These are phyloP conservation scores for Junco hyemalis DNA, from an alignment of 2,113 vertebrate species.

Conservation along the genomic window DNA sequence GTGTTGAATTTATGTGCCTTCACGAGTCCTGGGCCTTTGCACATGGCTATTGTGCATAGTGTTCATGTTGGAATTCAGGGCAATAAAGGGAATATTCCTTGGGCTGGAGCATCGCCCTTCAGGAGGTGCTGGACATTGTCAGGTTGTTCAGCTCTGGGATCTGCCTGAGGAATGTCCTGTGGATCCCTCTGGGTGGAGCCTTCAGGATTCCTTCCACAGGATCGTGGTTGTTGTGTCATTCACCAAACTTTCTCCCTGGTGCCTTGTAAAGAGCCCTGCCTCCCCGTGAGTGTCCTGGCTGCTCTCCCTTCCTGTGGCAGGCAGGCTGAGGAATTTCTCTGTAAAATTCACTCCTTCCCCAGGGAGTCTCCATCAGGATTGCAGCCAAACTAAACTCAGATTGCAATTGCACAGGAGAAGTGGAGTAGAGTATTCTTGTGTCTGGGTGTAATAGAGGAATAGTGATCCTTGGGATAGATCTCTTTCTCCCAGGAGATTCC, in stretches of 20 bases:
- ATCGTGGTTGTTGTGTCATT: not conserved
- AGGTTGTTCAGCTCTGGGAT: not conserved
- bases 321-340: not conserved
- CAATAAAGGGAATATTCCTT: not conserved
- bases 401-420: not conserved
- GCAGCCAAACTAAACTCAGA: constrained; percentile 20
- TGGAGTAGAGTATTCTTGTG: not conserved
- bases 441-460: not conserved
- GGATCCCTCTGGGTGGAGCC: not conserved
- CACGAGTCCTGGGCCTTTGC: not conserved
- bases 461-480: constrained; percentile 1
- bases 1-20: not conserved
- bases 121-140: not conserved
- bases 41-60: fast-evolving
- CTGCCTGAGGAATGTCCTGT: not conserved
- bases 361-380: constrained; percentile 10
- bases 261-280: not conserved
- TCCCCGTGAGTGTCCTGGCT: not conserved
- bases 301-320: not conserved
- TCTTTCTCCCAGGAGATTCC: constrained; percentile 4
- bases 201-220: not conserved
- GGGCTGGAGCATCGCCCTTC: fast-evolving
- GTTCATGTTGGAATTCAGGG: not conserved
- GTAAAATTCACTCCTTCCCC: constrained; percentile 15
- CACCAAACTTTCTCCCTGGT: not conserved